These are phyloP conservation scores for Coenobita brevimanus DNA, from an alignment of 1,140 invertebrate genomes.

Conservation along the genomic window DNA sequence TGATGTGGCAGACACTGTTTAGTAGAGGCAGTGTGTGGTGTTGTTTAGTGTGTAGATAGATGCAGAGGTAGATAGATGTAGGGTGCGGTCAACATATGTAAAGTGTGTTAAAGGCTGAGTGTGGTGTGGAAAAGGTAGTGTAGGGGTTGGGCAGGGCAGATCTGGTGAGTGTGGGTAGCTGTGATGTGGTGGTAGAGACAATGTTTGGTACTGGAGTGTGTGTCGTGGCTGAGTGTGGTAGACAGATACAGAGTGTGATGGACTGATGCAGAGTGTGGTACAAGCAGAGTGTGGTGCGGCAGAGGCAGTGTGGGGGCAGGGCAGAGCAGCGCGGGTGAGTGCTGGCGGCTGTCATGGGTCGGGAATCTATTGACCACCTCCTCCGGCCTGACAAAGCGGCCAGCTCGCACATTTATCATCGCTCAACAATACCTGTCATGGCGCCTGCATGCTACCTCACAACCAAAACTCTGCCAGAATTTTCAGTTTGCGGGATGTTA, in stretches of 20 bases:
- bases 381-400: slow-evolving; percentile 56
- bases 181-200: too few relatives aligned
- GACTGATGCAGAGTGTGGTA: neutral
- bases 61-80: too few relatives aligned
- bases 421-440: slow-evolving; percentile 62
- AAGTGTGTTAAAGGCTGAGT: too few relatives aligned
- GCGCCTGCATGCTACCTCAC: slow-evolving; percentile 58
- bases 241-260: neutral
- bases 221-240: neutral
- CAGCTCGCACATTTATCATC: slow-evolving; percentile 62
- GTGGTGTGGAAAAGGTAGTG: too few relatives aligned
- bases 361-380: slow-evolving; percentile 64
- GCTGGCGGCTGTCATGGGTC: slow-evolving; percentile 52
- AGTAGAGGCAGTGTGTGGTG: too few relatives aligned
- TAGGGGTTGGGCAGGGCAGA: too few relatives aligned
- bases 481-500: slow-evolving; percentile 27
- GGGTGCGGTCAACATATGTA: too few relatives aligned
- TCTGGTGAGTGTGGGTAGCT: too few relatives aligned
- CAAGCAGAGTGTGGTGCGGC: neutral
- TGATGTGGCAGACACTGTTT: neutral
- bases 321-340: neutral
- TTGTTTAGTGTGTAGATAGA: too few relatives aligned
- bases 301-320: neutral
- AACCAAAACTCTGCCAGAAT: slow-evolving; percentile 46
- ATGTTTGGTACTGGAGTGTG: too few relatives aligned